A percentile compares a stretch with the other conserved stretches of the same genome.
phyloP scores from a whole-genome alignment of 1,140 invertebrate genomes.

The Danaus melanippus region DNA sequence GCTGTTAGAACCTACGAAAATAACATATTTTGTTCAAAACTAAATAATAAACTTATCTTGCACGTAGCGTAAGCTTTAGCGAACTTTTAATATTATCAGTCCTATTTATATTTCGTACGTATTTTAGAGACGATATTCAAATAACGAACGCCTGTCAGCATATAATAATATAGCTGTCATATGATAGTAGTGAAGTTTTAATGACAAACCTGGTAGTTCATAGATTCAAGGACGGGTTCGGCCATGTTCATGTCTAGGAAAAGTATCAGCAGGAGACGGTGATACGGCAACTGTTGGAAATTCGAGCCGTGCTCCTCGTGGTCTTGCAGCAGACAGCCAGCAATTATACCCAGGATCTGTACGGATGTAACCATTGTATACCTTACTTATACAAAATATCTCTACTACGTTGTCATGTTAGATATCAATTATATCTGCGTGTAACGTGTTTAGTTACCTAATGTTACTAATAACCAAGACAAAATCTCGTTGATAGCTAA shows the following conservation, averaged over 20 bases:
- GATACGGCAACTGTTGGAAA: conserved; percentile 98
- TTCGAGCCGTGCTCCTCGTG: conserved; percentile 90
- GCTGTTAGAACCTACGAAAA: conserved; percentile 81
- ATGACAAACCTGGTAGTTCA: conserved; percentile 82
- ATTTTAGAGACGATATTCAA: too few relatives aligned
- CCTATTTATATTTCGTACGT: too few relatives aligned
- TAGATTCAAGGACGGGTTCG: conserved; percentile 92
- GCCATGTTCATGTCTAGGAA: conserved; percentile 96
- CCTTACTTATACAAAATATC: too few relatives aligned
- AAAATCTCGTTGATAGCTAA: too few relatives aligned
- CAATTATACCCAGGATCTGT: conserved; percentile 91
- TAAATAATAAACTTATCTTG: not conserved
- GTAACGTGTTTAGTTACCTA: too few relatives aligned
- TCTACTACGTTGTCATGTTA: too few relatives aligned
- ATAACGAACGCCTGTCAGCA: too few relatives aligned
- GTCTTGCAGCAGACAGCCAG: conserved; percentile 94
- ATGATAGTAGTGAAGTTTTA: not conserved
- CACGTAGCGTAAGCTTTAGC: too few relatives aligned
- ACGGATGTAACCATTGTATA: conserved; percentile 3
- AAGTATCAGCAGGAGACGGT: conserved; percentile 96
- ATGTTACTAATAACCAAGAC: conserved; percentile 1
- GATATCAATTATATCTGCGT: too few relatives aligned
- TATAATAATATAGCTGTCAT: too few relatives aligned
- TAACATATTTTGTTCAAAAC: not conserved
- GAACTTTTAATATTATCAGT: too few relatives aligned